Conservation (phyloP, 1,140 invertebrate species). For the Calliopsis andreniformis region DNA sequence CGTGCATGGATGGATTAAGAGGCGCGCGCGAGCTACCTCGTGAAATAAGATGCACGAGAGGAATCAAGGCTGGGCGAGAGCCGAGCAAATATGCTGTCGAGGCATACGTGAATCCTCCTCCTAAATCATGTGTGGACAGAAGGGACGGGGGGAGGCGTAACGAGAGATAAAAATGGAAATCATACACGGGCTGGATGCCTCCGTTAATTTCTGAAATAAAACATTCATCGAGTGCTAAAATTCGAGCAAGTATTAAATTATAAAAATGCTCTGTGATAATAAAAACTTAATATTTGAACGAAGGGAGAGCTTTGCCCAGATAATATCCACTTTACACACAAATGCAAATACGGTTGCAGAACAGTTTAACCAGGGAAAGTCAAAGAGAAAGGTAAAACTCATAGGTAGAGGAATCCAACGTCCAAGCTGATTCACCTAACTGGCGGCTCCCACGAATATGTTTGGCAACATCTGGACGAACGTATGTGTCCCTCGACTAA, state of each 20-base stretch:
- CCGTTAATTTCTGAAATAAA: no score
- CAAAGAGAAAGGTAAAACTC: conserved; percentile 30
- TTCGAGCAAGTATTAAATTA: no score
- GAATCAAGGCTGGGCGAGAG: conserved; percentile 11
- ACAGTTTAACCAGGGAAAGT: background rate
- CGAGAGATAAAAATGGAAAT: conserved; percentile 1
- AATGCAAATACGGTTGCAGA: conserved; percentile 28
- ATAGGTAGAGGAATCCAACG: conserved; percentile 39
- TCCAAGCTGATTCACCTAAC: conserved; percentile 42
- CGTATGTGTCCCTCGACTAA: conserved; percentile 26
- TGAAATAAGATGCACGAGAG: background rate
- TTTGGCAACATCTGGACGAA: conserved; percentile 48
- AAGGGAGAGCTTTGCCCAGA: background rate
- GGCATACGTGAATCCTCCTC: conserved; percentile 19
- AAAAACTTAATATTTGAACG: background rate
- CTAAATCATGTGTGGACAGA: background rate
- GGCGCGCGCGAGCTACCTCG: background rate
- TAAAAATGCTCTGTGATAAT: no score
- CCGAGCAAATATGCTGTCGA: conserved; percentile 35
- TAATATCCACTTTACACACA: background rate
- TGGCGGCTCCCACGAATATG: conserved; percentile 36
- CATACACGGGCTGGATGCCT: background rate
- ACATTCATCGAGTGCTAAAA: no score
- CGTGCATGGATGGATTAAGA: background rate
- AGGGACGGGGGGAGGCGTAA: background rate